These are phyloP conservation scores for Lucilia sericata DNA, from an alignment of 1,140 invertebrate species.

Conservation along the genomic window DNA sequence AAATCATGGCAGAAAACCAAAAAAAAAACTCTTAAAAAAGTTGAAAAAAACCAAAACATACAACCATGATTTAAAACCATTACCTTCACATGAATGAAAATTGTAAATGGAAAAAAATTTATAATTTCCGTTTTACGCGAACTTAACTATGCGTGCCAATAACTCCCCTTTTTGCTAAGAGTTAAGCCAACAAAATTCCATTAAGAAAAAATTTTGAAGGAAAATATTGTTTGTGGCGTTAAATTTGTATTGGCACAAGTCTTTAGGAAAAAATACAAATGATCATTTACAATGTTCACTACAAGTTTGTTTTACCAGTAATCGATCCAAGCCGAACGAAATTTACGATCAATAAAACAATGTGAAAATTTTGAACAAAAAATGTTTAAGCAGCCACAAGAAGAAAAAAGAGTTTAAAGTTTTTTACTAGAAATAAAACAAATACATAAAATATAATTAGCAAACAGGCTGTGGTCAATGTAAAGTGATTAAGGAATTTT, in stretches of 20 bases:
- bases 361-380: neutral
- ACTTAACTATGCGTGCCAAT: conserved; percentile 26
- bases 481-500: neutral
- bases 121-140: conserved; percentile 40
- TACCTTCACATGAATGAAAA: conserved; percentile 35
- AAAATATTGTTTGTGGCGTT: neutral
- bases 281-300: neutral
- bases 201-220: neutral
- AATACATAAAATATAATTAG: too few relatives aligned
- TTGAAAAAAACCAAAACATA: neutral
- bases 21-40: neutral
- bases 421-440: too few relatives aligned
- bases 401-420: too few relatives aligned
- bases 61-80: conserved; percentile 18
- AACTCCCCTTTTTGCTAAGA: conserved; percentile 13
- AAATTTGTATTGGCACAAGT: conserved; percentile 14
- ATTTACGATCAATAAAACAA: neutral
- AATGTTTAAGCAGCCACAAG: too few relatives aligned
- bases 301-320: neutral
- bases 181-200: neutral
- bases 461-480: neutral
- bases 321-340: neutral
- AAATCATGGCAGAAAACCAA: neutral
- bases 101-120: neutral
- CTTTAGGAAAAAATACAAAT: neutral